These are phyloP conservation scores for Gasterosteus nipponicus DNA, from an alignment of 2,113 vertebrate species.

Conservation along the genomic window DNA sequence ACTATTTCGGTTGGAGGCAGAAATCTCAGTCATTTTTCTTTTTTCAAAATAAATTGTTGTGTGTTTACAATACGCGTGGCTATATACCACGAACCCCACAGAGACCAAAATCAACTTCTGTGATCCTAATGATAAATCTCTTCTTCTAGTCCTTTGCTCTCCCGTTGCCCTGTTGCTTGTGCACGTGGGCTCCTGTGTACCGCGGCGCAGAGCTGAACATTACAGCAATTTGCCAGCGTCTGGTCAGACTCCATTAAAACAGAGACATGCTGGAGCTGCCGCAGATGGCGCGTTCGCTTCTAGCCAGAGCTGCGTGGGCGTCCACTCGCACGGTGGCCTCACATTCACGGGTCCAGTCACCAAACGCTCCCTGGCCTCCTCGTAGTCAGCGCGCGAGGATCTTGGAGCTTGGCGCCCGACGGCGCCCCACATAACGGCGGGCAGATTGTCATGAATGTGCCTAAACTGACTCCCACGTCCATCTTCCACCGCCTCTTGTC, in stretches of 20 bases:
- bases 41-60: no score
- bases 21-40: not conserved
- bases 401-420: slow-evolving; percentile 19
- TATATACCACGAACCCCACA: not conserved
- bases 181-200: no score
- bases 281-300: slow-evolving; percentile 34
- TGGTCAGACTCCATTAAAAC: slow-evolving; percentile 1
- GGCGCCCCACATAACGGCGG: slow-evolving; percentile 24
- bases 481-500: slow-evolving; percentile 29
- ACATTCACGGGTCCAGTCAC: slow-evolving; percentile 41
- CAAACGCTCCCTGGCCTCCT: slow-evolving; percentile 12
- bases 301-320: slow-evolving; percentile 45
- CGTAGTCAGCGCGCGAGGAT: not conserved
- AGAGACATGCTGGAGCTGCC: slow-evolving; percentile 9
- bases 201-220: not conserved
- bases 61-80: not conserved
- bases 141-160: not conserved
- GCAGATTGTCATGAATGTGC: slow-evolving; percentile 41
- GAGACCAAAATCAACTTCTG: not conserved
- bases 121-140: not conserved
- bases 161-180: not conserved
- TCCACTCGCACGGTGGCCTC: slow-evolving; percentile 37
- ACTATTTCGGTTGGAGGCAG: not conserved
- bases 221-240: not conserved
- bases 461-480: slow-evolving; percentile 6